Evolutionary conservation across 2,888 invertebrate genomes (phyloP).

Genomic region (Artemia sp.): DNA sequence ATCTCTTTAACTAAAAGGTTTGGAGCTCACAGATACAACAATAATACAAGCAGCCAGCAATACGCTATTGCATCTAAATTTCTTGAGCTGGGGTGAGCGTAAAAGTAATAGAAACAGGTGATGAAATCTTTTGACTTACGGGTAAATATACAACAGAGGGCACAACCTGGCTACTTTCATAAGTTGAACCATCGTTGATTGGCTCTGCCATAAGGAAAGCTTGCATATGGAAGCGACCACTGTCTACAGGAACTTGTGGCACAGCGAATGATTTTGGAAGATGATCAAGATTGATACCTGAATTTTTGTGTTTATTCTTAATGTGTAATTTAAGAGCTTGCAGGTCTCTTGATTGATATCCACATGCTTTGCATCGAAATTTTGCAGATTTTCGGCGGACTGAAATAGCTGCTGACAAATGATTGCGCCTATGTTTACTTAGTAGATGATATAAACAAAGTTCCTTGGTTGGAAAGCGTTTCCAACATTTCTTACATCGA

Average conservation of each 20-base stretch:
- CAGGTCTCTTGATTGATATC: slow-evolving; percentile 18
- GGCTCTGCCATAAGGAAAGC: slow-evolving; percentile 66
- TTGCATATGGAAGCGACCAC: slow-evolving; percentile 58
- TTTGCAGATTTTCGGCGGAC: slow-evolving; percentile 21
- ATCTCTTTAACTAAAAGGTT: too few species aligned
- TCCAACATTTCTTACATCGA: slow-evolving; percentile 28
- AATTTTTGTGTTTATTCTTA: slow-evolving; percentile 24
- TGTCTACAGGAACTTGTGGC: slow-evolving; percentile 30
- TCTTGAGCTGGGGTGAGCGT: slow-evolving; percentile 63
- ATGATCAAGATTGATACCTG: slow-evolving; percentile 27
- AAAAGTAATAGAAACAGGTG: slow-evolving; percentile 74
- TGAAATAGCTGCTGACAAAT: slow-evolving; percentile 15
- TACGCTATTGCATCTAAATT: not conserved
- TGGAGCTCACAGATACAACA: too few species aligned
- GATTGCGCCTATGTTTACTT: slow-evolving; percentile 27
- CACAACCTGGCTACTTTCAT: slow-evolving; percentile 45
- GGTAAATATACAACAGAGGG: slow-evolving; percentile 87
- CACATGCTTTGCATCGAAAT: slow-evolving; percentile 19
- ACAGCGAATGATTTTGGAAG: slow-evolving; percentile 32
- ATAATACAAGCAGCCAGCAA: too few species aligned
- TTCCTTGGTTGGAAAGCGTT: slow-evolving; percentile 29
- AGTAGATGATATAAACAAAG: slow-evolving; percentile 30
- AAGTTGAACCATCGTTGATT: slow-evolving; percentile 32
- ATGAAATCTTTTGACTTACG: slow-evolving; percentile 66
- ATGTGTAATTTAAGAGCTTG: slow-evolving; percentile 19